Evolutionary conservation across 2,888 invertebrate genomes (phyloP), one percentile per base, ranked within the genome.

Genomic region (Microplitis manilae): DNA sequence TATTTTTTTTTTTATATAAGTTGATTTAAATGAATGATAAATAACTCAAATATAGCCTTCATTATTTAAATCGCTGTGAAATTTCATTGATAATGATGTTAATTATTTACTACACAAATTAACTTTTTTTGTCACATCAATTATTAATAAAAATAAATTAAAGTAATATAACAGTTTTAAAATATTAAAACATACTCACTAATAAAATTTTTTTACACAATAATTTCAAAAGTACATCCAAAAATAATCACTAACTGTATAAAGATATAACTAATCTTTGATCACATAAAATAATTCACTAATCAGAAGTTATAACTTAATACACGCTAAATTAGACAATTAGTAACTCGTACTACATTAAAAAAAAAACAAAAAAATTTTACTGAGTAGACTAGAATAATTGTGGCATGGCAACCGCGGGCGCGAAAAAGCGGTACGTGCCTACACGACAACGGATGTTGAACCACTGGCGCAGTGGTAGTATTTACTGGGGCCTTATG

Each of bases 401-500:
- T 65, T 65, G 80, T 77, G 76, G 81, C 80, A 81, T 81, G 79
- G 81, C 79, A 80, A 80, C 80, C 79, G 75, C 78, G 77, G 70
- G 75, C 80, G 81, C 79, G 81, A 79, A 78, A 79, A 76, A 76
- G 78, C 81, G 77, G 59, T 77, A 77, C 77, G 77, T 81, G 79
- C 77, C 77, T 79, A 78, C 82, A 79, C 81, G 79, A 79, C 86
- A 85, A 86, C 85, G 86, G 85, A 84, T 84, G 82, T 83, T 84
- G 85, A 83, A 81, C 81, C 82, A 89, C 89, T 89, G 87, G 85
- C 85, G 84, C 82, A 84, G 85, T 82, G 83, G 87, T 85, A 84
- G 81, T 77, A 80, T 75, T 64, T 62, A 76, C 64, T 75, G 86
- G 82, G 88, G 89, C 88, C 89, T 89, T 89, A 89, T 88, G 88